Conservation (phyloP, 2,797 vertebrate genomes). For the Amphiprion clarkii region DNA sequence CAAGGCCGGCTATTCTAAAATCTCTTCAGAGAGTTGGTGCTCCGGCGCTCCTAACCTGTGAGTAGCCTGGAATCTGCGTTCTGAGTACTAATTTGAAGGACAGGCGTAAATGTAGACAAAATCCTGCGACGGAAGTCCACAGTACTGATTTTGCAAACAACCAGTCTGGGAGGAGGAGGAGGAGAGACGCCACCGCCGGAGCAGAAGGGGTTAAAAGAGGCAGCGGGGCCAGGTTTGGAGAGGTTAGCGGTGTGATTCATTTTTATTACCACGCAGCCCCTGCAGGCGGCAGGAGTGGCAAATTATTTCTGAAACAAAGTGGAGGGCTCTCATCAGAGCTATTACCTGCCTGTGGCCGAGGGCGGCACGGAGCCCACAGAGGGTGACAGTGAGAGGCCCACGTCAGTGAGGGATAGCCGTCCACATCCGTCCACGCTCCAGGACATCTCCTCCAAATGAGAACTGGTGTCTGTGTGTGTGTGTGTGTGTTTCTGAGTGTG, state of each 20-base stretch:
- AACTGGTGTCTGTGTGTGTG: slow-evolving; percentile 60
- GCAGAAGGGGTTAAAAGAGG: slow-evolving; percentile 75
- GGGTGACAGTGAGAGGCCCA: slow-evolving; percentile 82
- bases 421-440: slow-evolving; percentile 84
- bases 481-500: slow-evolving; percentile 39
- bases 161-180: slow-evolving; percentile 8
- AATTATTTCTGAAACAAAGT: slow-evolving; percentile 94
- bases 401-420: slow-evolving; percentile 86
- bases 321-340: slow-evolving; percentile 89
- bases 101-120: slow-evolving; percentile 26
- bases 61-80: slow-evolving; percentile 53
- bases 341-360: slow-evolving; percentile 87
- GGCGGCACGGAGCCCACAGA: slow-evolving; percentile 78
- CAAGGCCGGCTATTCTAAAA: slow-evolving; percentile 74
- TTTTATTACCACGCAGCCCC: slow-evolving; percentile 87
- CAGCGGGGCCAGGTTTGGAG: slow-evolving; percentile 75
- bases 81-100: slow-evolving; percentile 27
- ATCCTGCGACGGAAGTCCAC: slow-evolving; percentile 15
- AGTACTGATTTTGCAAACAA: slow-evolving; percentile 13
- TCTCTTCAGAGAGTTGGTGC: slow-evolving; percentile 66
- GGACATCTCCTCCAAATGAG: slow-evolving; percentile 85
- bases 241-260: slow-evolving; percentile 90
- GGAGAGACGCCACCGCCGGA: slow-evolving; percentile 13
- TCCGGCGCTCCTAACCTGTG: slow-evolving; percentile 66
- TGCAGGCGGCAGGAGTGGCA: slow-evolving; percentile 86